Evolutionary conservation across 2,797 vertebrate species (phyloP).

Genomic region (Iguana delicatissima): DNA sequence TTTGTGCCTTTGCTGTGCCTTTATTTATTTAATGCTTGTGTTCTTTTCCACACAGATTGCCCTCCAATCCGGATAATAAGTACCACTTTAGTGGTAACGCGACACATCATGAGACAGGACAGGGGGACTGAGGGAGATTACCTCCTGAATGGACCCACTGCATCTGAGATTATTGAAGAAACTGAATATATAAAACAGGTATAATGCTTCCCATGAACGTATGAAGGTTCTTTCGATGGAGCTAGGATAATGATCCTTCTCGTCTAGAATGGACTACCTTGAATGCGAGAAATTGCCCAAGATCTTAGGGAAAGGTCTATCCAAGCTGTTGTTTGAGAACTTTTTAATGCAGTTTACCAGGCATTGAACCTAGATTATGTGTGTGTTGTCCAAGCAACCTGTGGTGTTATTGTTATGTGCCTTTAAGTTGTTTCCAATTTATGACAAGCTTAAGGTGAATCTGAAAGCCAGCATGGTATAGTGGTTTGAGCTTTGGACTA

Average conservation of each 20-base stretch:
- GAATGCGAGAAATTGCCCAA: background rate
- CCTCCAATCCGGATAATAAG: conserved; percentile 55
- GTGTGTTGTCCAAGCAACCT: background rate
- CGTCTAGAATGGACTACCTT: background rate
- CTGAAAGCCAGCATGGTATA: too few relatives aligned
- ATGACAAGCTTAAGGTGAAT: too few relatives aligned
- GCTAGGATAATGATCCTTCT: background rate
- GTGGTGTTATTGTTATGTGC: background rate
- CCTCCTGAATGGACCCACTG: conserved; percentile 48
- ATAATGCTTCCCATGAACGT: background rate
- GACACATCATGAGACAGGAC: conserved; percentile 23
- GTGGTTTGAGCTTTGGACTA: too few relatives aligned
- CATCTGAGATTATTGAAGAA: conserved; percentile 75
- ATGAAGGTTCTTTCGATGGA: background rate
- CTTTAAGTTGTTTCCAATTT: too few relatives aligned
- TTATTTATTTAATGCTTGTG: background rate
- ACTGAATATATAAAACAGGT: conserved; percentile 79
- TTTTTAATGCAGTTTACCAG: too few relatives aligned
- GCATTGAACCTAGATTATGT: background rate
- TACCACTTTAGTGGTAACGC: conserved; percentile 55
- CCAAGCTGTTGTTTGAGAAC: background rate
- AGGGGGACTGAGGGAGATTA: conserved; percentile 2
- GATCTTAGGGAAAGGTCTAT: background rate
- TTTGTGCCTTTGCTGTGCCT: background rate
- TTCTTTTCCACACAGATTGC: background rate